Percentiles rank a stretch among this genome's conserved stretches.
Conservation (phyloP, 2,113 vertebrate species). For the Mirounga angustirostris region DNA sequence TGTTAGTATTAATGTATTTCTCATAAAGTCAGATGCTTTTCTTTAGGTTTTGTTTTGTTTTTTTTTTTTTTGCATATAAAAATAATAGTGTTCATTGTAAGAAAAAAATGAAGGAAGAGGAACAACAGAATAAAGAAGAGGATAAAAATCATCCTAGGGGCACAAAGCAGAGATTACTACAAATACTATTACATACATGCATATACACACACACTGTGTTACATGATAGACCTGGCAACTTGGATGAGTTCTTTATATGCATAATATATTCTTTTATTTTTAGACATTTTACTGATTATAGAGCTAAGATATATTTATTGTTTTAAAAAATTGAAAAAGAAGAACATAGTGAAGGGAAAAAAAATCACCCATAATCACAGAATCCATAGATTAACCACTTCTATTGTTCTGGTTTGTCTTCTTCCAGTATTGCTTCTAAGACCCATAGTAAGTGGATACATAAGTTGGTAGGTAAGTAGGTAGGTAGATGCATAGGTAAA, state of each 20-base stretch:
- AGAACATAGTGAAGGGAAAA: neutral
- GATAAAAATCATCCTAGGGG: neutral
- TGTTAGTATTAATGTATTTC: neutral
- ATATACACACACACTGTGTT: neutral
- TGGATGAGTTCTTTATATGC: neutral
- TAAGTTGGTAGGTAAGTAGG: neutral
- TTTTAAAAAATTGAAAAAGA: neutral
- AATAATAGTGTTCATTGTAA: neutral
- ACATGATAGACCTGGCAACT: neutral
- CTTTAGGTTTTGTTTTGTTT: neutral
- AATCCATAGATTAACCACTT: neutral
- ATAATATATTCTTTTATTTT: constrained; percentile 23
- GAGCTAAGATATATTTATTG: neutral
- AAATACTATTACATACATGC: too few species aligned
- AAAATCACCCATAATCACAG: neutral
- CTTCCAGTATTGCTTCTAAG: neutral
- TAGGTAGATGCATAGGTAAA: neutral
- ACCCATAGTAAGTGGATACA: neutral
- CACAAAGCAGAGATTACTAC: neutral
- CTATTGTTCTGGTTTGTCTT: neutral
- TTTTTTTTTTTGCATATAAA: neutral
- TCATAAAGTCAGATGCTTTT: neutral
- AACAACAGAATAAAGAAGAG: neutral
- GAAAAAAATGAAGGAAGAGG: neutral
- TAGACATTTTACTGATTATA: neutral